Evolutionary conservation across 2,888 invertebrate genomes (phyloP), one percentile per base, ranked within the genome.

Genomic region (Megamerina dolium): DNA sequence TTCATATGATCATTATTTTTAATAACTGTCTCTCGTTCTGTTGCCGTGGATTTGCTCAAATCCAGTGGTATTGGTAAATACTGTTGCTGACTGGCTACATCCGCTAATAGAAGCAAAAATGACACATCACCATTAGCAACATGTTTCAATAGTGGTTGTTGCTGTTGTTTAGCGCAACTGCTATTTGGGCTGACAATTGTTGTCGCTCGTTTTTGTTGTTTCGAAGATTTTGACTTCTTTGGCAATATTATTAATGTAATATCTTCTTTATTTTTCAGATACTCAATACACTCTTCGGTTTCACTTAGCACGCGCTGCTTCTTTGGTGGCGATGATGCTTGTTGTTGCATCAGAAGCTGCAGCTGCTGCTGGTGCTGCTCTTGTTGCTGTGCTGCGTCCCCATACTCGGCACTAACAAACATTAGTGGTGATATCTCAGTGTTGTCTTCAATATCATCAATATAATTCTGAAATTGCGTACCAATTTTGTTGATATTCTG

Each of bases 381-480:
- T n/a, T n/a, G n/a, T n/a, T n/a, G n/a, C 19, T 51, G 23, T 23
- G 23, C 10, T 23, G 23, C 10, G 10, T 6, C 10, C 6, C 8
- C 8, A 23, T 36, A 32, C 10, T 26, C 50, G 47, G 51, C 45
- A 30, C 38, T 47, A 5, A 67, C 59, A 45, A 63, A 64, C 53
- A 65, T 57, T 9, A 68, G 50, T 19, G 71, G 66, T n/a, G n/a
- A n/a, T 31, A 66, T 64, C 49, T 70, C 70, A 18, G 67, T 59
- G 52, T 71, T 70, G 49, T 61, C 68, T 13, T 71, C 71, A 34
- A 70, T 68, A 48, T 68, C 68, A 49, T 69, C 69, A 45, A 71
- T 67, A 54, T 71, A 71, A 52, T 70, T 70, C 49, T 70, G 70
- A 55, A 70, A 68, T 56, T 70, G 68, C 48, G 67, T 60, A 45